Conservation (phyloP, 2,797 vertebrate genomes). For the Gobio occitaniae region DNA sequence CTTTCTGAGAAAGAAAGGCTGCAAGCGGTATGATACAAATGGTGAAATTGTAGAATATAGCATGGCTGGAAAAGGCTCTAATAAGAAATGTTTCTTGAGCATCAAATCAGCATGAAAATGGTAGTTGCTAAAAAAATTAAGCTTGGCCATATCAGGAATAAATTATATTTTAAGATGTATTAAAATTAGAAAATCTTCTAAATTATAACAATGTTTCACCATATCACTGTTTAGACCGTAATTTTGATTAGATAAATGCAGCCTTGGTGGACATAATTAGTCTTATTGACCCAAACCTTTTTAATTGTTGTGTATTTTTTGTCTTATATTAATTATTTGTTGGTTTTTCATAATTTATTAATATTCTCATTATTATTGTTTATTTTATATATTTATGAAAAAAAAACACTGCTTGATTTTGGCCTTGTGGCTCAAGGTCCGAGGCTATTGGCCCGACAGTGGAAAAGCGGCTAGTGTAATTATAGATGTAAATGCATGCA, state of each 20-base stretch:
- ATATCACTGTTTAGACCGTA: background rate
- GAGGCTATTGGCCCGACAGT: background rate
- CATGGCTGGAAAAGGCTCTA: background rate
- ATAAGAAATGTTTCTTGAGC: background rate
- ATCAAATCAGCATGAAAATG: background rate
- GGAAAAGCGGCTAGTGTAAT: background rate
- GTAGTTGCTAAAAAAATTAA: background rate
- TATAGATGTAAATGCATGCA: background rate
- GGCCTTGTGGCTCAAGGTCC: background rate
- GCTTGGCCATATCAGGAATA: background rate
- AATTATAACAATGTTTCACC: background rate
- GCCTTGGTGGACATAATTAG: background rate
- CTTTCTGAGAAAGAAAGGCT: too few species aligned
- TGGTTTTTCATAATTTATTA: background rate
- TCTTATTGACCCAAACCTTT: background rate
- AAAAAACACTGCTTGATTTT: background rate
- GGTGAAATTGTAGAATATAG: too few species aligned
- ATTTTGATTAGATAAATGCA: background rate
- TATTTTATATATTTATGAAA: background rate
- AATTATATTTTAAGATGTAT: background rate
- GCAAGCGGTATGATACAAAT: too few species aligned
- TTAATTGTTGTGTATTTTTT: background rate
- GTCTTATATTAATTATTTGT: background rate
- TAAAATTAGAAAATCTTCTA: background rate
- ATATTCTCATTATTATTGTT: background rate